Percentiles rank a stretch among this genome's conserved stretches.
These are phyloP conservation scores for Panonychus citri DNA, from an alignment of 1,140 invertebrate species.

Conservation along the genomic window DNA sequence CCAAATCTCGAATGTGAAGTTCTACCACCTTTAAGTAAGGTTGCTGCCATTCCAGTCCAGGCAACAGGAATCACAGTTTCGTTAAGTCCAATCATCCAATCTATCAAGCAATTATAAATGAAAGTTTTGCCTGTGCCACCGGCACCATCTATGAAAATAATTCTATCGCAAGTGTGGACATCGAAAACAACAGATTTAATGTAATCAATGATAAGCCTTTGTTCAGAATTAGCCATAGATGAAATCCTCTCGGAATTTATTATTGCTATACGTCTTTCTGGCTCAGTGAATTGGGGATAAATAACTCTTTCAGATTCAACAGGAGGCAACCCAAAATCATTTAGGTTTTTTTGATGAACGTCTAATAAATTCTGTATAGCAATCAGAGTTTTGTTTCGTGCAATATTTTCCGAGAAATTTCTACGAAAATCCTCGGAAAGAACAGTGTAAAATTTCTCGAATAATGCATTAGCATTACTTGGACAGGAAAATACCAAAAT, in stretches of 20 bases:
- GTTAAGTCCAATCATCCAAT: conserved; percentile 10
- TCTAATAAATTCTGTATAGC: not conserved
- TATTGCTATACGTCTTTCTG: not conserved
- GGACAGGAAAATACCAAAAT: not conserved
- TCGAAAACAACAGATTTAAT: not conserved
- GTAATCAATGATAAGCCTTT: not conserved
- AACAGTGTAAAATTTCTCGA: not conserved
- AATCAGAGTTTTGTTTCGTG: not conserved
- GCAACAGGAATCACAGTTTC: conserved; percentile 15
- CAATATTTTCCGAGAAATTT: not conserved
- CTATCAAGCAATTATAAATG: conserved; percentile 15
- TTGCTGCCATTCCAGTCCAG: conserved; percentile 31
- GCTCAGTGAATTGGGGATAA: not conserved
- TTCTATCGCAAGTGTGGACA: conserved; percentile 11
- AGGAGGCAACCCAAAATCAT: not conserved
- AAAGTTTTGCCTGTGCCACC: conserved; percentile 21
- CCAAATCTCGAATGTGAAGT: conserved; percentile 30
- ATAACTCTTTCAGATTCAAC: not conserved
- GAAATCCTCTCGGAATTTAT: not conserved
- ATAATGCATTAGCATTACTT: not conserved
- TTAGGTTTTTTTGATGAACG: not conserved
- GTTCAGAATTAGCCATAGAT: not conserved
- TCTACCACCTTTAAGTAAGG: conserved; percentile 25
- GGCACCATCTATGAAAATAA: conserved; percentile 13
- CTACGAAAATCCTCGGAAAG: not conserved